Conservation (phyloP, 1,140 invertebrate species). For the Diploscapter pachys region DNA sequence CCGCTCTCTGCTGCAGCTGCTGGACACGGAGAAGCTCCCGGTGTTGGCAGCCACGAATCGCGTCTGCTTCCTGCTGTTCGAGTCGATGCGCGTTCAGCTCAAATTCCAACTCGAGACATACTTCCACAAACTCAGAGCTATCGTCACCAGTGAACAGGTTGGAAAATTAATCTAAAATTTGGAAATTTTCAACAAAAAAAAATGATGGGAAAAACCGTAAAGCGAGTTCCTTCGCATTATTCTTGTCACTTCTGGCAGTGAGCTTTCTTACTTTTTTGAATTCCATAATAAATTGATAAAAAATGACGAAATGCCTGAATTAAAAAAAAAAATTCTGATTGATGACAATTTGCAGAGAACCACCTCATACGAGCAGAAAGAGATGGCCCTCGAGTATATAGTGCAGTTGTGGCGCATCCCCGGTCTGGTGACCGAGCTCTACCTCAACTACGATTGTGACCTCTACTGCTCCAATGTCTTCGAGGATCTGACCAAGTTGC, state of each 20-base stretch:
- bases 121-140: slow-evolving; percentile 46
- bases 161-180: not conserved
- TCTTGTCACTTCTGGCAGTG: no score
- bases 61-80: slow-evolving; percentile 87
- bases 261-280: slow-evolving; percentile 4
- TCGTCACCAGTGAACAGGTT: slow-evolving; percentile 44
- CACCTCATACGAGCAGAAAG: slow-evolving; percentile 83
- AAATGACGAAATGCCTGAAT: no score
- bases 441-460: slow-evolving; percentile 97
- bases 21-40: slow-evolving; percentile 78
- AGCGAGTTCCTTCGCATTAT: no score
- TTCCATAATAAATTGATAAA: not conserved
- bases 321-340: no score
- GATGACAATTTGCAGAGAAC: slow-evolving; percentile 70
- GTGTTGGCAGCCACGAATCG: slow-evolving; percentile 83
- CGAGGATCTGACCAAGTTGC: slow-evolving; percentile 79
- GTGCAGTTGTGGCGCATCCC: slow-evolving; percentile 77
- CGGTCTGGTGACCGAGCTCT: slow-evolving; percentile 74
- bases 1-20: slow-evolving; percentile 82
- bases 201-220: no score
- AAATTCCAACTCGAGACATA: slow-evolving; percentile 85
- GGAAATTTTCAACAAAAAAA: no score
- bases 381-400: slow-evolving; percentile 82
- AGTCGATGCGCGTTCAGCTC: slow-evolving; percentile 80
- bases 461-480: slow-evolving; percentile 92